Conservation (phyloP, 2,797 vertebrate genomes). For the Macrochelys suwanniensis region DNA sequence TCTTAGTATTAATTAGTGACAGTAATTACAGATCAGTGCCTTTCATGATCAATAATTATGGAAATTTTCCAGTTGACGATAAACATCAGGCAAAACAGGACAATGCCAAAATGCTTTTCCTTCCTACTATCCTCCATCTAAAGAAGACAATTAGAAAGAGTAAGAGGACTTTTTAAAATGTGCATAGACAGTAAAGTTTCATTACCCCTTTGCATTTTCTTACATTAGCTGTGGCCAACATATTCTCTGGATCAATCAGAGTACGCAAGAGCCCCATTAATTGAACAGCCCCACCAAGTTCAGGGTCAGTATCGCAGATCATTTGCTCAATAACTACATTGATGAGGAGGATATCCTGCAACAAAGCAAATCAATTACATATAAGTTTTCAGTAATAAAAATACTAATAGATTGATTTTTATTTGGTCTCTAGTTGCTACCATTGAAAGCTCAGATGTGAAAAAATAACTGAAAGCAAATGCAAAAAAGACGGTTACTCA, state of each 20-base stretch:
- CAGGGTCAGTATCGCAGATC: conserved; percentile 98
- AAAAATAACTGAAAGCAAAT: neutral
- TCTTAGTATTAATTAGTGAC: neutral
- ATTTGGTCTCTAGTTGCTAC: neutral
- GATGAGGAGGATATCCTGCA: conserved; percentile 97
- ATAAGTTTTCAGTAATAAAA: fast-evolving
- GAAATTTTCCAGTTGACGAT: neutral
- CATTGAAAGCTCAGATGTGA: neutral
- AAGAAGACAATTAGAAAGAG: neutral
- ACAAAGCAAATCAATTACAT: neutral
- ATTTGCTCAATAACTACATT: conserved; percentile 99
- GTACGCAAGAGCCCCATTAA: conserved; percentile 98
- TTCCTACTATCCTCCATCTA: neutral
- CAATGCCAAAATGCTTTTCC: neutral
- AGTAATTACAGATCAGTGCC: neutral
- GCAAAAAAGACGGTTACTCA: no score
- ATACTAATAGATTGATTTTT: neutral
- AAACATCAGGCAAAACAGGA: neutral
- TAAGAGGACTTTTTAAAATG: neutral
- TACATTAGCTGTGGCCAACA: conserved; percentile 97
- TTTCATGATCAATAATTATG: neutral
- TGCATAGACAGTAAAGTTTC: conserved; percentile 40
- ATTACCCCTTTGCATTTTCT: conserved; percentile 77
- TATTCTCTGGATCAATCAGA: conserved; percentile 98
- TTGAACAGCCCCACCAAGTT: conserved; percentile 97